phyloP scores from a whole-genome alignment of 2,888 invertebrate species.

The Onchidella celtica region DNA sequence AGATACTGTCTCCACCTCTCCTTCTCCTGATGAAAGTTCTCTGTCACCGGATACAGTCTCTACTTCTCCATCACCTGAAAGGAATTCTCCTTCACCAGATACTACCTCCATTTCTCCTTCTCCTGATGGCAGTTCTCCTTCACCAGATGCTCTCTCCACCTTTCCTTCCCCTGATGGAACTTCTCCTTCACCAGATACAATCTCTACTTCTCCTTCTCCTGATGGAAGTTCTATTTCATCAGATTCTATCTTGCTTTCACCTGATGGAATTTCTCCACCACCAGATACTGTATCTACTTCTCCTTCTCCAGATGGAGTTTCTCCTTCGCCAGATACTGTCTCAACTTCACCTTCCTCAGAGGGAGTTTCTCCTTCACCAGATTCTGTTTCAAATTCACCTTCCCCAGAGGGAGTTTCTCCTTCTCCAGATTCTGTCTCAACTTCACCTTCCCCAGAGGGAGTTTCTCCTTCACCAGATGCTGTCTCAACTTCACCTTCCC shows the following conservation, averaged over 20 bases:
- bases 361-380: background rate
- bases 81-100: background rate
- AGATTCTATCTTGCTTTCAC: background rate
- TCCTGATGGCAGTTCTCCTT: constrained; percentile 1
- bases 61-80: background rate
- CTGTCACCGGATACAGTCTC: background rate
- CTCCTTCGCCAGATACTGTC: background rate
- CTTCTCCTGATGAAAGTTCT: background rate
- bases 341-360: background rate
- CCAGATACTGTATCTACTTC: background rate
- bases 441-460: background rate
- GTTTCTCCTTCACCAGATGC: background rate
- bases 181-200: background rate
- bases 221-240: background rate
- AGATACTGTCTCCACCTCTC: background rate
- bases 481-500: background rate
- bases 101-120: background rate
- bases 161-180: background rate
- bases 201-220: background rate
- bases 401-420: background rate
- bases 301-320: background rate
- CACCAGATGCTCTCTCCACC: background rate
- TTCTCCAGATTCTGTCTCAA: background rate
- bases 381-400: background rate
- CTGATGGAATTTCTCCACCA: background rate